Conservation (phyloP, 1,140 invertebrate species). For the Apis florea region DNA sequence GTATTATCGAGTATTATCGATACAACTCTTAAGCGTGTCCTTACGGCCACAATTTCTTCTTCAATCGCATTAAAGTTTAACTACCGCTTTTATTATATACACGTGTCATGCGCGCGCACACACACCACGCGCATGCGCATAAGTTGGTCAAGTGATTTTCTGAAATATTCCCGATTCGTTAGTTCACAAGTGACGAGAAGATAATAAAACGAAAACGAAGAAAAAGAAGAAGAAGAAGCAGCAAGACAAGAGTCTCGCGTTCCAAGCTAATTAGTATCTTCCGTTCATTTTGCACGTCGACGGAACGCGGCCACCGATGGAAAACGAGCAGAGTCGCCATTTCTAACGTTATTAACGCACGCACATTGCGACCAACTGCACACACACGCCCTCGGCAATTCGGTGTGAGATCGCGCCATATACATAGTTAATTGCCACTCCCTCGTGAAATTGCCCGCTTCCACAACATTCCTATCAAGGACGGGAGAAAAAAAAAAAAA, state of each 20-base stretch:
- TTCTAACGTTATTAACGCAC: slow-evolving; percentile 26
- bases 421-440: slow-evolving; percentile 34
- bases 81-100: too few species aligned
- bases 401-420: not conserved
- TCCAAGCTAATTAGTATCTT: slow-evolving; percentile 22
- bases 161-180: not conserved
- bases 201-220: not conserved
- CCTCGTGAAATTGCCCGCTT: slow-evolving; percentile 19
- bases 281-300: not conserved
- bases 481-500: too few species aligned
- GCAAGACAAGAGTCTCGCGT: not conserved
- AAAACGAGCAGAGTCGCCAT: not conserved
- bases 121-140: too few species aligned
- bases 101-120: too few species aligned
- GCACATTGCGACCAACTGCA: not conserved
- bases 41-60: too few species aligned
- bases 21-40: too few species aligned
- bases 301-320: not conserved
- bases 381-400: not conserved
- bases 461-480: slow-evolving; percentile 28
- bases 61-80: too few species aligned
- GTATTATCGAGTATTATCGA: too few species aligned
- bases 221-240: too few species aligned
- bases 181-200: not conserved
- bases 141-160: too few species aligned